Evolutionary conservation across 2,888 invertebrate species (phyloP).

Genomic region (Chloromyia formosa): DNA sequence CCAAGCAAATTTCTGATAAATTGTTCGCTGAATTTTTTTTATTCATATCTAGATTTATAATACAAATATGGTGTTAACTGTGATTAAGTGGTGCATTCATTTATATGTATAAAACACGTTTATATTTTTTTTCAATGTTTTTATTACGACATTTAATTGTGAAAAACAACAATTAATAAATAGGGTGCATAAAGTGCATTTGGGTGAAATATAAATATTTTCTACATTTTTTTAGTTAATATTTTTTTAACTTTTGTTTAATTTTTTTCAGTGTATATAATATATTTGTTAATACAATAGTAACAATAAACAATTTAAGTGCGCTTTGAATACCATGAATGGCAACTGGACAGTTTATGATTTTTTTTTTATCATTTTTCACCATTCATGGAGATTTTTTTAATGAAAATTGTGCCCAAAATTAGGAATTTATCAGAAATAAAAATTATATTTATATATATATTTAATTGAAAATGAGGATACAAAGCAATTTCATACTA

Average conservation of each 20-base stretch:
- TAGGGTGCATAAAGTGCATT: constrained; percentile 25
- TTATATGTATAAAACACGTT: neutral
- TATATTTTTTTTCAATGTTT: neutral
- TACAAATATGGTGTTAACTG: constrained; percentile 16
- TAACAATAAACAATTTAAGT: constrained; percentile 21
- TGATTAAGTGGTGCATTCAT: constrained; percentile 28
- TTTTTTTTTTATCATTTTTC: no score
- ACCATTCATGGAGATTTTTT: no score
- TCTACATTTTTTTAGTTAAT: constrained; percentile 3
- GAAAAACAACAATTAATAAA: constrained; percentile 23
- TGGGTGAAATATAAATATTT: constrained; percentile 8
- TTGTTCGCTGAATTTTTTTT: no score
- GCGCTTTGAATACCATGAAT: constrained; percentile 6
- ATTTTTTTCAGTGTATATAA: no score
- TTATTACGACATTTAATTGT: no score
- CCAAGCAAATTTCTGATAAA: no score
- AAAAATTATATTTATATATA: no score
- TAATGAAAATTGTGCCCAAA: no score
- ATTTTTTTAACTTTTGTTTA: constrained; percentile 2
- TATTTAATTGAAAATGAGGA: no score
- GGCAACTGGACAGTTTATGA: no score
- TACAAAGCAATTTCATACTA: no score
- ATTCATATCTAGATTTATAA: neutral
- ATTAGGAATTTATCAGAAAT: no score
- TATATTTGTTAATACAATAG: constrained; percentile 5